Base-by-base conservation (phyloP, 2,888 invertebrate species). In the Mesoligia furuncula region DNA sequence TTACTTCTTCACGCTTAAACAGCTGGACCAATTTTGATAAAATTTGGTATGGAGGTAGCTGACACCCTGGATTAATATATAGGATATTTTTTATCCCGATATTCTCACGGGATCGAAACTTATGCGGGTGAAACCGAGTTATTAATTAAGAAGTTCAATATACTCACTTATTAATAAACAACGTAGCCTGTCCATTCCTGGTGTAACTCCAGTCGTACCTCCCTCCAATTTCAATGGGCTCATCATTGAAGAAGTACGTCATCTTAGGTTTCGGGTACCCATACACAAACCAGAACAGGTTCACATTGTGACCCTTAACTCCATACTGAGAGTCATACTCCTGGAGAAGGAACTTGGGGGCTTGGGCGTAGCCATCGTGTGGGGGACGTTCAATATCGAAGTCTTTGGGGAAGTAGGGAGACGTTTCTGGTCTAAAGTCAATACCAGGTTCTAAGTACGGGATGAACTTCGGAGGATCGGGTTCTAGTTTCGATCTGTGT, bases 251-350 rank as follows among this genome's bases (percentile, higher is more conserved):
- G 93, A 98, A 98, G 96, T 98, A 99, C 7, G 97, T 97, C 97
- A 99, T 98, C 93, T 98, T 98, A 5, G 99, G 99, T 93, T 99
- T 99, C 0, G 99, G 99, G 95, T 99, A 99, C 0, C 99, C 99
- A 92, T 99, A 99, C 24, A 99, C 98, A 94, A 98, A 99, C 98
- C 99, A 99, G 95, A 98, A 98, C 75, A 99, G 96, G 91, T 98
- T 99, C 27, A 98, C 98, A 88, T 99, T 99, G 93, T 99, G 99
- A 45, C 98, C 98, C 93, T 99, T 99, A 15, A 99, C 98, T 0
- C 99, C 99, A 93, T 99, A 99, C 90, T 99, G 98, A 0, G 98
- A 97, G 87, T 99, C 99, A 88, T 98, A 97, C 91, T 99, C 99
- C 89, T 98, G 98, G 0, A 99, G 98, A 17, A 99, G 96, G 97